Percentiles rank a stretch among this genome's conserved stretches.
Evolutionary conservation across 2,797 vertebrate species (phyloP).

Genomic region (Buceros bicornis): DNA sequence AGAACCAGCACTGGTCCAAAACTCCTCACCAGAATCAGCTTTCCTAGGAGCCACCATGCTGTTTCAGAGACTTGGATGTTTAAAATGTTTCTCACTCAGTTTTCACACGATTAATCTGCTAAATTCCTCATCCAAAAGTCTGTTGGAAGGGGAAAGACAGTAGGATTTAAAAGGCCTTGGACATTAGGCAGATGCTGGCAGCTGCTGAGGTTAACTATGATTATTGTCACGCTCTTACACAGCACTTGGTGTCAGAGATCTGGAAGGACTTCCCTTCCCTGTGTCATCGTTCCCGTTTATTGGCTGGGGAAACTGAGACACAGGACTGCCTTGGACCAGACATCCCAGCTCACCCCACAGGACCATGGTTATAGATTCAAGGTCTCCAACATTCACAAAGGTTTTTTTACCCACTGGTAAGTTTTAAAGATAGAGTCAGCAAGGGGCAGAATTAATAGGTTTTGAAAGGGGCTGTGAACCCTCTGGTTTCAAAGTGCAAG

Average conservation of each 20-base stretch:
- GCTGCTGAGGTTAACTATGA: neutral
- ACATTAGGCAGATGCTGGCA: neutral
- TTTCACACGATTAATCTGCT: neutral
- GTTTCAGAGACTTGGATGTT: conserved; percentile 1
- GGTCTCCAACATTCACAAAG: neutral
- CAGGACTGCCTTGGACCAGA: neutral
- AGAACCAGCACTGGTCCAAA: conserved; percentile 73
- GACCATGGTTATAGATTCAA: neutral
- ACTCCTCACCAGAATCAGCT: neutral
- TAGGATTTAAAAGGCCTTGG: neutral
- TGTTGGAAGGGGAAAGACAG: neutral
- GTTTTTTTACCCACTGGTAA: neutral
- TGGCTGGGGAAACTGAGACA: neutral
- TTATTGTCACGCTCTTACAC: neutral
- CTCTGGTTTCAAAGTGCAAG: neutral
- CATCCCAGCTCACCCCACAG: neutral
- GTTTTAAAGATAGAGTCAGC: neutral
- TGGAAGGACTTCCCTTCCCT: neutral
- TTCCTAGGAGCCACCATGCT: neutral
- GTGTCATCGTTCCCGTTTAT: neutral
- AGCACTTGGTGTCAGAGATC: neutral
- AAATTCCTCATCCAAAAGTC: neutral
- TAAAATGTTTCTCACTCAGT: neutral
- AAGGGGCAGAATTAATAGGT: neutral
- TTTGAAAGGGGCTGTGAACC: neutral